Conservation (phyloP, 1,140 invertebrate species). For the Diplogasteroides magnus region DNA sequence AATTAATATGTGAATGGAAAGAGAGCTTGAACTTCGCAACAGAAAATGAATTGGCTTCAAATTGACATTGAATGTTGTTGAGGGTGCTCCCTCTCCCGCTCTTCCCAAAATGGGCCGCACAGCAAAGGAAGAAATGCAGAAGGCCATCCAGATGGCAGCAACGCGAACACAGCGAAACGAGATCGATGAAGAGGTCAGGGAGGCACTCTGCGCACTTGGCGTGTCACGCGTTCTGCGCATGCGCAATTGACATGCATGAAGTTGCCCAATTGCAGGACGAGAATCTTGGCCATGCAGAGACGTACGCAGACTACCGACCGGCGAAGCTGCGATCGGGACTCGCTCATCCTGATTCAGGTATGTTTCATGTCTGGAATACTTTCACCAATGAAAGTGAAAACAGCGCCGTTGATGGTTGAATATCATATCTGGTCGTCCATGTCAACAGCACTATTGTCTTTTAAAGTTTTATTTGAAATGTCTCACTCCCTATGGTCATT, state of each 20-base stretch:
- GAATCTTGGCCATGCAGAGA: slow-evolving; percentile 92
- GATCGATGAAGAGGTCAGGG: slow-evolving; percentile 12
- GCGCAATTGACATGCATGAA: too few species aligned
- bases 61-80: background rate
- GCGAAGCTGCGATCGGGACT: slow-evolving; percentile 86
- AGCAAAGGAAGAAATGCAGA: slow-evolving; percentile 22
- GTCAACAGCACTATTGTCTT: too few species aligned
- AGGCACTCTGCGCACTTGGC: background rate
- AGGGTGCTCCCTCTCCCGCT: background rate
- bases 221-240: background rate
- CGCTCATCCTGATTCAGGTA: slow-evolving; percentile 79
- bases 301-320: slow-evolving; percentile 95
- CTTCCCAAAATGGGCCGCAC: slow-evolving; percentile 17
- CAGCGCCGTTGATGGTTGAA: too few species aligned
- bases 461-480: too few species aligned
- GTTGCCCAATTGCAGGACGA: too few species aligned
- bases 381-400: too few species aligned
- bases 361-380: too few species aligned
- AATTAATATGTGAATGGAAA: background rate
- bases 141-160: slow-evolving; percentile 15
- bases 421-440: too few species aligned
- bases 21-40: background rate
- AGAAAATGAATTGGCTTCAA: background rate
- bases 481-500: too few species aligned
- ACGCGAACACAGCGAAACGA: slow-evolving; percentile 7